phyloP scores from a whole-genome alignment of 2,113 vertebrate species.

The Pycnonotus jocosus region DNA sequence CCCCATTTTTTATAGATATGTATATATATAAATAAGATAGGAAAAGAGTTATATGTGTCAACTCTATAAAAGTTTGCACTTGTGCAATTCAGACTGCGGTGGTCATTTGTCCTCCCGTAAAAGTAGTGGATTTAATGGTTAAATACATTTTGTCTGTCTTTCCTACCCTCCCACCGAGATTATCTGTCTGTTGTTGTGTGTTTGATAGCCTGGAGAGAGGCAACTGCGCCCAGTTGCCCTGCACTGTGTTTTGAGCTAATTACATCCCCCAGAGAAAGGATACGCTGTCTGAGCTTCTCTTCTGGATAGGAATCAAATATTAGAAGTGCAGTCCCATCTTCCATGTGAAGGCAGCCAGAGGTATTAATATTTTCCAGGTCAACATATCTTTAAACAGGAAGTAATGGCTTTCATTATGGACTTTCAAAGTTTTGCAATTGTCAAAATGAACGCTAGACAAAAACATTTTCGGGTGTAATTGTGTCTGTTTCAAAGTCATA shows the following conservation, averaged over 20 bases:
- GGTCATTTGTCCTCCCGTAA: not conserved
- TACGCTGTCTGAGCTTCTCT: not conserved
- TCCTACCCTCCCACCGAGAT: fast-evolving
- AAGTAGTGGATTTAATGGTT: not conserved
- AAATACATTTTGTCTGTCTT: not conserved
- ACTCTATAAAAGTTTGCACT: not conserved
- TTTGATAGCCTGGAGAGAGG: not conserved
- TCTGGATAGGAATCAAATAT: not conserved
- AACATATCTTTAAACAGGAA: not conserved
- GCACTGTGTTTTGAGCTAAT: not conserved
- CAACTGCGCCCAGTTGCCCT: not conserved
- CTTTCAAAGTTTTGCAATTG: not conserved
- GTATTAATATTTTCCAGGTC: not conserved
- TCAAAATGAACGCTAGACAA: not conserved
- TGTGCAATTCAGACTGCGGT: fast-evolving
- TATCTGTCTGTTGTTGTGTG: no score
- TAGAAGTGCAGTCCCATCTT: not conserved
- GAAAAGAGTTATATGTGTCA: not conserved
- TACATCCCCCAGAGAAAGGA: not conserved
- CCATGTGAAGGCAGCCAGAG: not conserved
- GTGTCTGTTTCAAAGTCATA: not conserved
- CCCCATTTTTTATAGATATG: not conserved
- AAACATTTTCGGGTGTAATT: fast-evolving
- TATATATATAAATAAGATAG: not conserved
- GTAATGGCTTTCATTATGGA: not conserved